Base-by-base conservation (phyloP, 2,113 vertebrate genomes). In the Nettapus auritus region DNA sequence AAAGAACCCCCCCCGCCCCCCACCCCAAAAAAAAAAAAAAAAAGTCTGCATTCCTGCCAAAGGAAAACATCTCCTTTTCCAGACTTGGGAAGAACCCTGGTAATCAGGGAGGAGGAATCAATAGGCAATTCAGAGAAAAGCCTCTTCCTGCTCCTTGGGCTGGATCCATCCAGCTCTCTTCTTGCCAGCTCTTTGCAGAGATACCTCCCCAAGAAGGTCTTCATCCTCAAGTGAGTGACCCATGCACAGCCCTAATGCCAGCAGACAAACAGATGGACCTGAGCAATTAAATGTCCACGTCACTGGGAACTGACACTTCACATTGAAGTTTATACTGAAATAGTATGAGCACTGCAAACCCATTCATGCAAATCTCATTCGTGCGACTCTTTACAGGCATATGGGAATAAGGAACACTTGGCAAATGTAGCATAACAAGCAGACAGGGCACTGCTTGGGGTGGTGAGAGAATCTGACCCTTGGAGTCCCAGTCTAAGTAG, bases 191-290 rank as follows among this genome's bases (percentile, higher is more conserved):
- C 42, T 66, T n/a, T 36, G 59, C 59, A 77, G 46, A 74, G 40
- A 63, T 13, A 67, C 5, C 4, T 74, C 44, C 34, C 34, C 29
- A 34, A 76, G 44, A 80, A 80, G 29, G 82, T 28, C 25, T 74
- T 55, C 73, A 63, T 63, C 25, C 57, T 44, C 25, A 9, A 23
- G 48, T 4, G 55, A 80, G n/a, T 6, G 48, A 91, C 44, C 62
- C 44, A 56, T 0, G 0, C 13, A 48, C 22, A 84, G 9, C 48
- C 42, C 53, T 25, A 63, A n/a, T 0, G 1, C 34, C 79, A 86
- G 88, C 68, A 83, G 86, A 68, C 5, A 2, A 34, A 48, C 59
- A 60, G 56, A 59, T 56, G 33, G 13, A 53, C 33, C 40, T 33
- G 64, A 73, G 68, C 9, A 29, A 73, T 55, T 38, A 50, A 31